Evolutionary conservation across 1,140 invertebrate species (phyloP).

Genomic region (Phocides pigmalion): DNA sequence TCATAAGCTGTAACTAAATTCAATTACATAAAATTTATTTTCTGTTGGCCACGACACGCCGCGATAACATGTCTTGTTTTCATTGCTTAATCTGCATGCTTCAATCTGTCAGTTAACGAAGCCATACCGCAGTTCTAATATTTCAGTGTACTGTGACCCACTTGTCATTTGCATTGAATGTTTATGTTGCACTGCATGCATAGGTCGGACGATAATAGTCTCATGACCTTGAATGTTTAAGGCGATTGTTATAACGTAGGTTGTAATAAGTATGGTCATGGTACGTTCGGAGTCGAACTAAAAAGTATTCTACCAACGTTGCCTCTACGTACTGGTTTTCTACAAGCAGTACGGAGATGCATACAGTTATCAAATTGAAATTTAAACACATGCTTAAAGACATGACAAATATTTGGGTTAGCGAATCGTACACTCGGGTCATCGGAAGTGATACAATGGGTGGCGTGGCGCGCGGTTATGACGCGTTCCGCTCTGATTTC

Average conservation of each 20-base stretch:
- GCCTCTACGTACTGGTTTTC: no score
- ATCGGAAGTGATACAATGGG: slow-evolving; percentile 27
- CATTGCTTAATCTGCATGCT: slow-evolving; percentile 10
- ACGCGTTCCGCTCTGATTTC: slow-evolving; percentile 57
- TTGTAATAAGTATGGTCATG: no score
- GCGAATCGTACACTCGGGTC: slow-evolving; percentile 5
- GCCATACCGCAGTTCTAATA: slow-evolving; percentile 5
- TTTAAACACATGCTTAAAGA: not conserved
- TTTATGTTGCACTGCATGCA: no score
- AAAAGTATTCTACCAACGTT: no score
- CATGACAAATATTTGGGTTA: slow-evolving; percentile 1
- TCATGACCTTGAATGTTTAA: not conserved
- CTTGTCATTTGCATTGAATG: not conserved
- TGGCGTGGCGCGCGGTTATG: slow-evolving; percentile 38
- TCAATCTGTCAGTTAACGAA: slow-evolving; percentile 5
- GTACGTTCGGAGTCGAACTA: no score
- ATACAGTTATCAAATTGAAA: not conserved
- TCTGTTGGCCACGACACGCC: slow-evolving; percentile 18
- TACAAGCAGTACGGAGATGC: not conserved
- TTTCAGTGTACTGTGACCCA: slow-evolving; percentile 4
- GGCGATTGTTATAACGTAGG: no score
- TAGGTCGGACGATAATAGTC: no score
- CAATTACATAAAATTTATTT: slow-evolving; percentile 10
- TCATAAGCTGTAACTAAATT: slow-evolving; percentile 16
- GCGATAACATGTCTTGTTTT: slow-evolving; percentile 3